Conservation (phyloP, 2,888 invertebrate genomes). For the Dexiosoma caninum region DNA sequence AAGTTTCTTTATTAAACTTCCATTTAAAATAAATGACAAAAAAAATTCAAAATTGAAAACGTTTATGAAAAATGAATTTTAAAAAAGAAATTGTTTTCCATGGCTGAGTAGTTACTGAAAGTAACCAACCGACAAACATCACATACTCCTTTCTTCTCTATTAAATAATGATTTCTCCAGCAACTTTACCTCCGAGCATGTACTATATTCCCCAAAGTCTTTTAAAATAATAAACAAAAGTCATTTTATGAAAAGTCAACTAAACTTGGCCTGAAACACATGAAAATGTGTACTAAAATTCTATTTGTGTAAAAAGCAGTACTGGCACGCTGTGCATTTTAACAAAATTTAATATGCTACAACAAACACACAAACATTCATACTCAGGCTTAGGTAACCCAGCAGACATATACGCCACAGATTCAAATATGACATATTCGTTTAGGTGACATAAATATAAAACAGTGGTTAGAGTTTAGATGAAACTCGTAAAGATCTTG, state of each 20-base stretch:
- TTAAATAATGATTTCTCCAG: constrained; percentile 17
- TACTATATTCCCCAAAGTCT: constrained; percentile 61
- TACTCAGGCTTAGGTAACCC: no score
- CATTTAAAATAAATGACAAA: no score
- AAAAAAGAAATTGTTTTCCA: constrained; percentile 6
- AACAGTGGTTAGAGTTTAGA: no score
- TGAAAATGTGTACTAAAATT: constrained; percentile 32
- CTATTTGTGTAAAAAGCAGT: constrained; percentile 7
- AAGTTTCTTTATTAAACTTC: no score
- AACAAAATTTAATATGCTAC: background rate
- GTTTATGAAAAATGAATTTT: constrained; percentile 1
- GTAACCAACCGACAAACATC: background rate
- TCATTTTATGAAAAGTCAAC: constrained; percentile 60
- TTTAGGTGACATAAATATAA: no score
- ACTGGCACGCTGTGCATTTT: background rate
- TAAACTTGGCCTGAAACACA: constrained; percentile 48
- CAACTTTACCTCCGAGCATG: constrained; percentile 5
- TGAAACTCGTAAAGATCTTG: no score
- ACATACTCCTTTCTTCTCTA: background rate
- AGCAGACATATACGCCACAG: no score
- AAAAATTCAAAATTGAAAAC: background rate
- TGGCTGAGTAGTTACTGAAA: background rate
- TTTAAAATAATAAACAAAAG: constrained; percentile 65
- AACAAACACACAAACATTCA: background rate
- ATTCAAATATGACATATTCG: no score